Base-by-base conservation (phyloP, 2,888 invertebrate genomes). In the Drosophila ezoana region DNA sequence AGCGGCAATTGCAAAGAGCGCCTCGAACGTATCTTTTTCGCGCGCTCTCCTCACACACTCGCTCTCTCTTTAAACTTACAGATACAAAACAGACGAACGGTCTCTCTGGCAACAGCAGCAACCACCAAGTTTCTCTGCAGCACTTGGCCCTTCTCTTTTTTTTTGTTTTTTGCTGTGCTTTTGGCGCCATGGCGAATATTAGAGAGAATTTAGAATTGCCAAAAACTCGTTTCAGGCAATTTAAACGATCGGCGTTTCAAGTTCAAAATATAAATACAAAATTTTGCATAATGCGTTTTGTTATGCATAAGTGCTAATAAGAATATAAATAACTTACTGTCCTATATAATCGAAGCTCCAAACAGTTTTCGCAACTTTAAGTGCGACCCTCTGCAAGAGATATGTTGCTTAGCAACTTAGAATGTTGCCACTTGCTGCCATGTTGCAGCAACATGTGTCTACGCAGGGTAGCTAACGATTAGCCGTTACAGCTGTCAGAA, bases 1-100 rank as follows among this genome's bases (percentile, higher is more conserved):
- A 37, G 76, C 79, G 79, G 69, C 79, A 75, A 79, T 68, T 75
- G 52, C 18, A 74, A 75, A 75, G 75, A 75, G 75, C 51, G 38
- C 52, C 62, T 53, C 75, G 60, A 37, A 54, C 58, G 79, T 63
- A 57, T 20, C 49, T 54, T 54, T 78, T 79, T 72, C 49, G 52
- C 52, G 52, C 52, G 52, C 40, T 23, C 52, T 52, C 52, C 52
- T 52, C 52, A 40, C 40, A 40, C 23, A 16, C 52, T 1, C 14
- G 1, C 35, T 23, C 49, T 51, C 49, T 75, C 74, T 41, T 20
- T 20, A 59, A 79, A 58, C 79, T 74, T 74, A 53, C 79, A 74
- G 76, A 79, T 59, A 68, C 62, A 51, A 66, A 56, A 28, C 28
- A 52, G 62, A 45, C 78, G 38, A 32, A 45, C 28, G 63, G 41